phyloP scores from a whole-genome alignment of 2,797 vertebrate genomes.

The Spinus olivaceus region DNA sequence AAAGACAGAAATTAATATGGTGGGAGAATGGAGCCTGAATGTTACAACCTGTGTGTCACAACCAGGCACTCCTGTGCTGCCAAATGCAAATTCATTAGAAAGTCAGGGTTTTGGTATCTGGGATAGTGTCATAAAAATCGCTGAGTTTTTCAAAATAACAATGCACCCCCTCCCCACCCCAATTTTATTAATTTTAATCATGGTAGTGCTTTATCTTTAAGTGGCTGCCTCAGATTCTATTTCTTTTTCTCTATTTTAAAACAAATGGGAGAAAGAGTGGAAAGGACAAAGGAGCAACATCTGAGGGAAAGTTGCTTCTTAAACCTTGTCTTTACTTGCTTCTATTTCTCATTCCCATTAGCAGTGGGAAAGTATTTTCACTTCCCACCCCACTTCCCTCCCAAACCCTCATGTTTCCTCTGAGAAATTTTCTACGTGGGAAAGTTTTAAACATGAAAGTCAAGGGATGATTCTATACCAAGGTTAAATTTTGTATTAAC shows the following conservation, averaged over 20 bases:
- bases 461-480: neutral
- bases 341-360: neutral
- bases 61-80: neutral
- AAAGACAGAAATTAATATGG: neutral
- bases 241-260: neutral
- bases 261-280: neutral
- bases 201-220: neutral
- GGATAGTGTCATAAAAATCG: neutral
- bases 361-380: neutral
- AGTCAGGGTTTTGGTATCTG: neutral
- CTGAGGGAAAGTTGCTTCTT: neutral
- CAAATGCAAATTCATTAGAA: neutral
- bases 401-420: neutral
- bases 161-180: neutral
- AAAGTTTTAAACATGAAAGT: constrained; percentile 21
- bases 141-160: neutral
- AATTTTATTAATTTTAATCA: neutral
- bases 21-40: neutral
- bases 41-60: neutral
- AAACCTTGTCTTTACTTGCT: constrained; percentile 5
- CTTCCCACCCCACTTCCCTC: neutral
- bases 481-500: neutral
- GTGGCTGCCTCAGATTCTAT: neutral
- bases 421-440: neutral
- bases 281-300: neutral